Evolutionary conservation across 30 jellyfish, hydroid and myxozoan genomes (phyloP), one percentile per base, ranked within the genome.

Genomic region (Mastigias papua): DNA sequence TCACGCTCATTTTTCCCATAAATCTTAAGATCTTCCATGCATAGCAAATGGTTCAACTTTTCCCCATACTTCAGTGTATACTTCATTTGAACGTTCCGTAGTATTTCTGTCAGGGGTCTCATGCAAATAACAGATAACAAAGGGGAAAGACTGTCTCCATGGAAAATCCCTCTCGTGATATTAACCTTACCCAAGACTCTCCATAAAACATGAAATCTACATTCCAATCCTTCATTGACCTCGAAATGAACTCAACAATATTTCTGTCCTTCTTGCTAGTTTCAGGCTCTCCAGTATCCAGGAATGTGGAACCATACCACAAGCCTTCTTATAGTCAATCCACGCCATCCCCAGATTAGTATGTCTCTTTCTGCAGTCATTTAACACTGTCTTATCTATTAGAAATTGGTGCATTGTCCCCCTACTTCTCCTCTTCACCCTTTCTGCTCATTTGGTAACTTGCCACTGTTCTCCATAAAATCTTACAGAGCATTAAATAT

Each of bases 81-180:
- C 25, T 54, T 79, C 74, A 22, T 54, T 75, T 30, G 79, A 27
- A 19, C 74, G 37, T 75, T 75, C 74, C 86, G 37, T 75, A 51
- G 42, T 75, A 31, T 77, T 77, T 32, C 29, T 57, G 26, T 75
- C 50, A 29, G 57, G 79, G 67, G 83, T 17, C 28, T 71, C 83
- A 71, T 71, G 31, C 83, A 71, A 35, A 71, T 71, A 78, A 75
- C 86, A 75, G 46, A 75, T 75, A 75, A 75, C 37, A 75, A 74
- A 75, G 42, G 86, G 22, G 86, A 75, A 75, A 75, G 86, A 48
- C 86, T 37, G 78, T 75, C 86, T 75, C 74, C 86, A 0, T 75
- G 86, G 54, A 54, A 54, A 77, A 73, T 73, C 65, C 66, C 82
- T 37, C 82, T 34, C 22, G 71, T 73, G 85, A 73, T 73, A 48